Base-by-base conservation (phyloP, 2,113 vertebrate genomes). In the Elachura formosa region DNA sequence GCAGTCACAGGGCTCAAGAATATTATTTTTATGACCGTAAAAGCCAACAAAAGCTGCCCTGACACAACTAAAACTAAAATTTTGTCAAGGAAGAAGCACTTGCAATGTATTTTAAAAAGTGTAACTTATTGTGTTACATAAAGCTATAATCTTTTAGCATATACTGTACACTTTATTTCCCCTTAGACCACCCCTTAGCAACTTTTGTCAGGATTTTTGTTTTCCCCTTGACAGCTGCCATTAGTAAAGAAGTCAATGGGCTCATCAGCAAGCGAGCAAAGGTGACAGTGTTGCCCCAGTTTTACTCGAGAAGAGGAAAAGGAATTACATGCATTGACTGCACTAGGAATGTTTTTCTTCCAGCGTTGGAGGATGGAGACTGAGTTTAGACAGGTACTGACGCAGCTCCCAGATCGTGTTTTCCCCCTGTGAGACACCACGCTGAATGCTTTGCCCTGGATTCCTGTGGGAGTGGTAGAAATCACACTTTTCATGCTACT, bases 401-500 rank as follows among this genome's bases (percentile, higher is more conserved):
- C 67, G 91, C 31, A 56, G n/a, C 40, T 92, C 56, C 54, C 28
- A 19, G 82, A 62, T 93, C 45, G 46, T 93, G 89, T 93, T 95
- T 96, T 90, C 72, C 66, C 59, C 64, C 89, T 74, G 20, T 22
- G 61, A 62, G 71, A 54, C 78, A 46, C 34, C 10, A 16, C 12
- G 38, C 49, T 69, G 83, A 85, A 58, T 9, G 10, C 59, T 93
- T 90, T 77, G 59, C 61, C n/a, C 71, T 12, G 62, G 43, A 75
- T 96, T 92, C 93, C 96, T 81, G 12, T 43, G 95, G 36, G 83
- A 93, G 71, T 61, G 40, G 86, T 24, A 79, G 86, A 90, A 96
- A 96, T 93, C 80, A 88, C 11, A 84, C 69, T 89, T 97, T 95
- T 83, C 79, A 89, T 84, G 92, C 94, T 89, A 8, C 88, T 86